These are phyloP conservation scores for Thunnus albacares DNA, from an alignment of 2,797 vertebrate genomes.

Conservation along the genomic window DNA sequence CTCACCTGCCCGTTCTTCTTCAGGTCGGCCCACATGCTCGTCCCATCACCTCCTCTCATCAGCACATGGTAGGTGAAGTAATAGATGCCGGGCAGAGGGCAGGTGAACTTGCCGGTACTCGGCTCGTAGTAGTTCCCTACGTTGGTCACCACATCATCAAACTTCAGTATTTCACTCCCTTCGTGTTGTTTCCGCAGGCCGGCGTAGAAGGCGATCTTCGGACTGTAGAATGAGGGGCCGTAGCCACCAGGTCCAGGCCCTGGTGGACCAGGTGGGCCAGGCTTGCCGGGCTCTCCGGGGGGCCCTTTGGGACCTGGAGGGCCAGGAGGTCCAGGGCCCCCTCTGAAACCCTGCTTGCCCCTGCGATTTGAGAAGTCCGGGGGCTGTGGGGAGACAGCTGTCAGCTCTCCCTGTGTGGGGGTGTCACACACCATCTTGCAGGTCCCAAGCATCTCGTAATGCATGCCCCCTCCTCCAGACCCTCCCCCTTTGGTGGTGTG, in stretches of 20 bases:
- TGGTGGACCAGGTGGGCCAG: constrained; percentile 87
- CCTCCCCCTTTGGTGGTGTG: constrained; percentile 93
- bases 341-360: constrained; percentile 90
- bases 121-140: constrained; percentile 95
- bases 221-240: constrained; percentile 89
- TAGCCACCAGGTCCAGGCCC: constrained; percentile 90
- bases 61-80: constrained; percentile 95
- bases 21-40: constrained; percentile 94
- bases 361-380: constrained; percentile 87
- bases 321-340: constrained; percentile 89
- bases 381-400: constrained; percentile 84
- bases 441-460: constrained; percentile 95
- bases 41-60: constrained; percentile 92
- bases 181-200: constrained; percentile 92
- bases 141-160: constrained; percentile 95
- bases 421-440: constrained; percentile 96
- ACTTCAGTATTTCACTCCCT: constrained; percentile 92
- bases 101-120: constrained; percentile 95
- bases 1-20: constrained; percentile 95
- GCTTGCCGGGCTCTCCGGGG: constrained; percentile 90
- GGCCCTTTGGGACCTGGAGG: constrained; percentile 89
- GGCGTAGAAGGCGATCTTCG: constrained; percentile 94
- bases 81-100: constrained; percentile 92
- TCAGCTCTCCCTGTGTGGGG: constrained; percentile 84
- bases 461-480: constrained; percentile 88